Percentiles rank a stretch among this genome's conserved stretches.
phyloP scores from a whole-genome alignment of 2,113 vertebrate species.

The Excalfactoria chinensis region DNA sequence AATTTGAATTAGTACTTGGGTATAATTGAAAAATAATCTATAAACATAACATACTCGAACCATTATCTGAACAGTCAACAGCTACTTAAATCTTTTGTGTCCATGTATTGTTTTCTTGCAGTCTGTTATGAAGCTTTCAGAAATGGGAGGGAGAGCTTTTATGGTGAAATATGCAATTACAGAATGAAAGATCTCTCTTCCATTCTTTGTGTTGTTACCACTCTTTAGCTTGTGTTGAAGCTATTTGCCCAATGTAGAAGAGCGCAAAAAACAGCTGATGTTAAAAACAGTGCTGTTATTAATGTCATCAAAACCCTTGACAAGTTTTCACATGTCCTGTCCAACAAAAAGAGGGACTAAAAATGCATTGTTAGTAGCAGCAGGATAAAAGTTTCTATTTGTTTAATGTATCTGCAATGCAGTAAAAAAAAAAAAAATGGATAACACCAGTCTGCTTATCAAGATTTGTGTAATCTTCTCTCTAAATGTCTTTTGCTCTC shows the following conservation, averaged over 20 bases:
- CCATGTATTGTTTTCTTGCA: background rate
- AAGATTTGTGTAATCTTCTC: background rate
- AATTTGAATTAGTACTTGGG: background rate
- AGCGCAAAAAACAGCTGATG: background rate
- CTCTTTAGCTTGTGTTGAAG: background rate
- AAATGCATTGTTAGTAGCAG: background rate
- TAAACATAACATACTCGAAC: background rate
- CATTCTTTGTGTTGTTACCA: background rate
- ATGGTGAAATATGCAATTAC: slow-evolving; percentile 12
- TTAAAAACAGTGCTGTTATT: slow-evolving; percentile 32
- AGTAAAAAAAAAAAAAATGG: background rate
- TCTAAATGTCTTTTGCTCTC: background rate
- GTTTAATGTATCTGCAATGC: background rate
- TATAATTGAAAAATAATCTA: background rate
- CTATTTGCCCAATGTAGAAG: background rate
- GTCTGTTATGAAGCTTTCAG: slow-evolving; percentile 12
- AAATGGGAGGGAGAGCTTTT: background rate
- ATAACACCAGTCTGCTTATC: background rate
- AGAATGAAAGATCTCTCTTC: background rate
- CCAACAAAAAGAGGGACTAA: background rate
- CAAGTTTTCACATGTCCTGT: background rate
- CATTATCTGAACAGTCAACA: background rate
- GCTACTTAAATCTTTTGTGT: background rate
- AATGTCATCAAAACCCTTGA: background rate
- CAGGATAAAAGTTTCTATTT: background rate